phyloP scores from a whole-genome alignment of 37 sponge, comb jelly and placozoan species.

The Chondrilla cf. caribensis region DNA sequence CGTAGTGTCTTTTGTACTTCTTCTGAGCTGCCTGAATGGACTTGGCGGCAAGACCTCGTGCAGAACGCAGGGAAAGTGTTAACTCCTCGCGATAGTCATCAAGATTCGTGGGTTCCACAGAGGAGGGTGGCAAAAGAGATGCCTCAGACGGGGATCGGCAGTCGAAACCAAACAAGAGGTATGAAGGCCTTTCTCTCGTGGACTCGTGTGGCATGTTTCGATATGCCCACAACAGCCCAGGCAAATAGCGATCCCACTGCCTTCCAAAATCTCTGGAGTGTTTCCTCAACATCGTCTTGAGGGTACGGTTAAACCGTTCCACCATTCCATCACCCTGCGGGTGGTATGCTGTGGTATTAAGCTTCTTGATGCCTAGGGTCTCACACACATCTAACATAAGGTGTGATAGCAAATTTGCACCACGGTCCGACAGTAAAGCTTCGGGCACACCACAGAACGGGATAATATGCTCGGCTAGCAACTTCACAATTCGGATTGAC shows the following conservation, averaged over 20 bases:
- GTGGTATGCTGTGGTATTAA: constrained; percentile 45
- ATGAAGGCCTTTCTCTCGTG: constrained; percentile 47
- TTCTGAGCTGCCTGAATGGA: constrained; percentile 28
- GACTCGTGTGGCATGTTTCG: constrained; percentile 51
- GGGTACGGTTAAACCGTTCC: constrained; percentile 41
- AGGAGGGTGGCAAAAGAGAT: constrained; percentile 18
- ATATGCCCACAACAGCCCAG: constrained; percentile 48
- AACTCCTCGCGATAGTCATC: constrained; percentile 40
- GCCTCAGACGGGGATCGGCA: constrained; percentile 47
- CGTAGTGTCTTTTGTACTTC: constrained; percentile 29
- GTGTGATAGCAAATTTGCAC: constrained; percentile 35
- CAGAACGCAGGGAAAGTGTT: constrained; percentile 19
- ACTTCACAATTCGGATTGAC: constrained; percentile 23
- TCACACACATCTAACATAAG: constrained; percentile 51
- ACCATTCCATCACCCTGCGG: constrained; percentile 47
- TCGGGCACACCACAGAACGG: constrained; percentile 59
- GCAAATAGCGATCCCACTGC: constrained; percentile 50
- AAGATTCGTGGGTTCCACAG: background rate
- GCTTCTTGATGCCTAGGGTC: constrained; percentile 35
- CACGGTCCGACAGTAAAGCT: constrained; percentile 48
- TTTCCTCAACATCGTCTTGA: constrained; percentile 46
- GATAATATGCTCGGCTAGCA: constrained; percentile 31
- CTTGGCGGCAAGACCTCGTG: background rate
- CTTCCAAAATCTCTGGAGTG: constrained; percentile 20
- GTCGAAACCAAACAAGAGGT: constrained; percentile 46